phyloP scores from a whole-genome alignment of 2,888 invertebrate genomes.

The Cepaea hortensis region DNA sequence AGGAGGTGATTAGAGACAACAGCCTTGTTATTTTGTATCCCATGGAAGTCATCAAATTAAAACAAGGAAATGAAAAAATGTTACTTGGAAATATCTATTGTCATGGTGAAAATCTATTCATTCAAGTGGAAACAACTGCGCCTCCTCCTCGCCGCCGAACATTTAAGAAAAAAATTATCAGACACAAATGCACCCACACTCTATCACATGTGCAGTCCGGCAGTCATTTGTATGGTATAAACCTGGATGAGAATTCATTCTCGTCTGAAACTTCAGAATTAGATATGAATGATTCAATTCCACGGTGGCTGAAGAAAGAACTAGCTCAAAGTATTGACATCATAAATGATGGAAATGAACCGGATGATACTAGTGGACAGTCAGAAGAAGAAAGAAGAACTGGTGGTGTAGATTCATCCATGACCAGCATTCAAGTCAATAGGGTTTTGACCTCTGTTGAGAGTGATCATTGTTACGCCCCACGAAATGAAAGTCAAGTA shows the following conservation, averaged over 20 bases:
- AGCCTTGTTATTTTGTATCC: conserved; percentile 68
- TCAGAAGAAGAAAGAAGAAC: conserved; percentile 60
- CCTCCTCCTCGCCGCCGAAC: conserved; percentile 75
- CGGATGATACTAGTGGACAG: conserved; percentile 69
- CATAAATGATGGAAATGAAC: conserved; percentile 63
- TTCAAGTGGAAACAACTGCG: conserved; percentile 82
- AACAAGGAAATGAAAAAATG: conserved; percentile 77
- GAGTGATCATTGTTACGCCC: conserved; percentile 5
- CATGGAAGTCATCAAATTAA: conserved; percentile 67
- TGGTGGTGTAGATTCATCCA: conserved; percentile 63
- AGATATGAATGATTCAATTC: conserved; percentile 70
- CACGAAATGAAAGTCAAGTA: conserved; percentile 11
- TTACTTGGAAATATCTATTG: conserved; percentile 80
- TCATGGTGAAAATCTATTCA: conserved; percentile 80
- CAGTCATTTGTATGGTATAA: conserved; percentile 57
- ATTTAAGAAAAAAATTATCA: conserved; percentile 67
- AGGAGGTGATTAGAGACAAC: conserved; percentile 58
- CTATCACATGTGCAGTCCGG: not conserved
- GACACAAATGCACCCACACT: conserved; percentile 52
- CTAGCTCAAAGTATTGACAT: conserved; percentile 62
- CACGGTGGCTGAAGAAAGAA: conserved; percentile 72
- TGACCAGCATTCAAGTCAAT: conserved; percentile 73
- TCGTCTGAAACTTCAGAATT: conserved; percentile 75
- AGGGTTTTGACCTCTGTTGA: conserved; percentile 60
- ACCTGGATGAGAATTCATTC: conserved; percentile 74